Evolutionary conservation across 2,113 vertebrate species (phyloP).

Genomic region (Meriones unguiculatus): DNA sequence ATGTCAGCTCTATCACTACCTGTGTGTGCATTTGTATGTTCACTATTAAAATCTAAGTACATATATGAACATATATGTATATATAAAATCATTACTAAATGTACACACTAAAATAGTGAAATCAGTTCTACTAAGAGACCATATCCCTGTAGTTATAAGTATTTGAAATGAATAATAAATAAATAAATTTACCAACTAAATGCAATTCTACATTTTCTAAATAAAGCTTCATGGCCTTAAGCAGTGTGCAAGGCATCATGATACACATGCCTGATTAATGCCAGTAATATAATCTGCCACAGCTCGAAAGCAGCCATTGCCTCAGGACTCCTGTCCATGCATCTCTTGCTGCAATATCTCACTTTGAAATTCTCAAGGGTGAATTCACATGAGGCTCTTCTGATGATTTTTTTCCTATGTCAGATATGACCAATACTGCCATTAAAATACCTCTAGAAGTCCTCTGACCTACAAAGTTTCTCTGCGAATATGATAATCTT

Average conservation of each 20-base stretch:
- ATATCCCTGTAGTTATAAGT: conserved; percentile 26
- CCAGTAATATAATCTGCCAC: conserved; percentile 67
- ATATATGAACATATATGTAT: background rate
- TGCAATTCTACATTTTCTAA: conserved; percentile 64
- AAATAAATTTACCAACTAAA: conserved; percentile 48
- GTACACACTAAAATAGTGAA: conserved; percentile 2
- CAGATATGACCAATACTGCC: conserved; percentile 63
- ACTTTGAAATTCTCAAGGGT: conserved; percentile 69
- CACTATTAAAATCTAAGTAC: background rate
- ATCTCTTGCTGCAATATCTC: conserved; percentile 81
- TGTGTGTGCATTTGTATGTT: background rate
- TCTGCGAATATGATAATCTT: conserved; percentile 42
- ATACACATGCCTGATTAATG: conserved; percentile 70
- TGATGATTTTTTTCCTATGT: conserved; percentile 63
- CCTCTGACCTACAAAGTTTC: conserved; percentile 33
- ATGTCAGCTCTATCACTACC: background rate
- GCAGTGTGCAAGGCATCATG: conserved; percentile 46
- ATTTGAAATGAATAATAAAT: conserved; percentile 60
- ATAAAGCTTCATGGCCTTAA: conserved; percentile 54
- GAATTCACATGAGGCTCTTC: conserved; percentile 54
- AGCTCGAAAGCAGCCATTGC: conserved; percentile 59
- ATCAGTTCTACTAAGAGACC: conserved; percentile 33
- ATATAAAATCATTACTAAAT: conserved; percentile 20
- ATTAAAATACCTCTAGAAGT: conserved; percentile 56
- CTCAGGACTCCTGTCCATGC: conserved; percentile 78